Evolutionary conservation across 2,113 vertebrate species (phyloP), one percentile per base, ranked within the genome.

Genomic region (Casuarius casuarius): DNA sequence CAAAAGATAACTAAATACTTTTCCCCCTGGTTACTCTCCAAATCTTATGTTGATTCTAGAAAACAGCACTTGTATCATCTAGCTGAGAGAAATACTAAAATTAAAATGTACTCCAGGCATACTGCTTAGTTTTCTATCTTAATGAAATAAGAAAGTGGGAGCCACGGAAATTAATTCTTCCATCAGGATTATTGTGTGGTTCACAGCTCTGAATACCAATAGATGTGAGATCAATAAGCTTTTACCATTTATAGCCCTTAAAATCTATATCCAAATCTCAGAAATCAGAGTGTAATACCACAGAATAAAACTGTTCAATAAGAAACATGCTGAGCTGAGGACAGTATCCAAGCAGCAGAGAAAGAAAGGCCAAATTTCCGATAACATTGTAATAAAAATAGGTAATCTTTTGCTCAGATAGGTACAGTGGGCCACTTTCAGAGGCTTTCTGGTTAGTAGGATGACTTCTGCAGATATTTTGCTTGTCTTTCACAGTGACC

Each of bases 231-330:
- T 96, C 70, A 92, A 44, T 95, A 91, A 67, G 14, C 19, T 77
- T 92, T 93, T 92, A 91, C 23, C 33, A 65, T 77, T 94, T 93
- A 51, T 38, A 82, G 21, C 23, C 52, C 70, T 56, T 93, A 94
- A 97, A 97, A 92, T 81, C 70, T 54, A 92, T 59, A 51, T 10
- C 14, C 31, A 94, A 84, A 82, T 94, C 76, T 89, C 56, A 54
- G 51, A 93, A 91, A 76, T 68, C 38, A 68, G 18, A 62, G 18
- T 61, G 2, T 33, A 80, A 95, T 78, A 48, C 14, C 56, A 67
- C 23, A 70, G 29, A 72, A 85, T 79, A 89, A 83, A 72, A 76
- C 8, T 68, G 3, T 23, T 87, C 38, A 71, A 9, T 58, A 92
- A 95, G 46, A 88, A 92, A 81, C 16, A 22, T 31, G 46, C 19